Conservation (phyloP, 2,888 invertebrate genomes). For the Meganola albula region DNA sequence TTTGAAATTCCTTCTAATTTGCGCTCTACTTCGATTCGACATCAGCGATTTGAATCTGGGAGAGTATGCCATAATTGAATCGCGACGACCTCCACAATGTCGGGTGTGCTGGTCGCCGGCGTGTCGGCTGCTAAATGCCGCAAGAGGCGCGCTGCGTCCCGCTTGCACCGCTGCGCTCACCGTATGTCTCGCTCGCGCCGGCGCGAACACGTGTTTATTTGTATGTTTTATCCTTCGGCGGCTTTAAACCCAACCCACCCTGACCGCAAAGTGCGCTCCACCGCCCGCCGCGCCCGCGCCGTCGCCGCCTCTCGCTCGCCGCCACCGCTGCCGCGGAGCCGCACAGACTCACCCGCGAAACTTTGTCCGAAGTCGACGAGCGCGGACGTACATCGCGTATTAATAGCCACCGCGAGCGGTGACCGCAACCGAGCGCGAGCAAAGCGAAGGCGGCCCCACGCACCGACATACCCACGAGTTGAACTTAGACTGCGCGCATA, state of each 20-base stretch:
- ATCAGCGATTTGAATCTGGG: too few species aligned
- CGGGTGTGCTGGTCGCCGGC: slow-evolving; percentile 36
- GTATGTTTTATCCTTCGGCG: slow-evolving; percentile 81
- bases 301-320: slow-evolving; percentile 69
- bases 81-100: too few species aligned
- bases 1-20: too few species aligned
- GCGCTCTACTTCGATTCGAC: too few species aligned
- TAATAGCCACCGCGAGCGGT: slow-evolving; percentile 69
- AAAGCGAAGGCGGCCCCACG: slow-evolving; percentile 36
- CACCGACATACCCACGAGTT: slow-evolving; percentile 37
- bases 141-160: slow-evolving; percentile 61
- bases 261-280: slow-evolving; percentile 81
- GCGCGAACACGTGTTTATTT: slow-evolving; percentile 80
- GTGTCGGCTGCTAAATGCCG: slow-evolving; percentile 72
- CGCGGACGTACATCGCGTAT: slow-evolving; percentile 74
- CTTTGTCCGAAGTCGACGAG: slow-evolving; percentile 76
- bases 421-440: slow-evolving; percentile 57
- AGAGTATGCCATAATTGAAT: too few species aligned
- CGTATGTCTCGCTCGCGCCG: slow-evolving; percentile 78
- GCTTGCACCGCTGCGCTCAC: slow-evolving; percentile 55
- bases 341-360: slow-evolving; percentile 71
- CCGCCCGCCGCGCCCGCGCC: slow-evolving; percentile 77
- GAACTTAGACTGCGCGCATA: slow-evolving; percentile 41
- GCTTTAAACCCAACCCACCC: slow-evolving; percentile 82
- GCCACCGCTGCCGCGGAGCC: slow-evolving; percentile 62